Evolutionary conservation across 2,888 invertebrate species (phyloP).

Genomic region (Ochlodes sylvanus): DNA sequence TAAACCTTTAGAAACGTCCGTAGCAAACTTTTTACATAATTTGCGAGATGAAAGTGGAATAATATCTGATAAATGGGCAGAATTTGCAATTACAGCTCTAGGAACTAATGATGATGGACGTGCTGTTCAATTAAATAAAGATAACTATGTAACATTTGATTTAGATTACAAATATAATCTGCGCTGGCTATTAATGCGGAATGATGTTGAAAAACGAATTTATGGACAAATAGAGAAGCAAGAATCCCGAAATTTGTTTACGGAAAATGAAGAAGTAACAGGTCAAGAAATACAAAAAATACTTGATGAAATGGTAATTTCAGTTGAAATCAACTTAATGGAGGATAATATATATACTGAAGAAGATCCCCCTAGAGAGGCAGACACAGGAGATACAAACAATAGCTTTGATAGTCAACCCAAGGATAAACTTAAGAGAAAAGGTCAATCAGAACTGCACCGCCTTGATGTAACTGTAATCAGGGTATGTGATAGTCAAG

Average conservation of each 20-base stretch:
- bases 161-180: conserved; percentile 85
- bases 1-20: conserved; percentile 70
- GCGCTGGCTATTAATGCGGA: conserved; percentile 81
- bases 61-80: conserved; percentile 79
- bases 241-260: not conserved
- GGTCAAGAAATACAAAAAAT: conserved; percentile 66
- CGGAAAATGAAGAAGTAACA: conserved; percentile 36
- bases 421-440: conserved; percentile 70
- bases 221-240: conserved; percentile 13
- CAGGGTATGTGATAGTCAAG: conserved; percentile 65
- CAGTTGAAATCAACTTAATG: conserved; percentile 86
- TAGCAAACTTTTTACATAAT: conserved; percentile 70
- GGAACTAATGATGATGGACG: conserved; percentile 56
- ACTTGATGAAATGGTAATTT: conserved; percentile 82
- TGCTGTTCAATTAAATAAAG: conserved; percentile 51
- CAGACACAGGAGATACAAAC: conserved; percentile 31
- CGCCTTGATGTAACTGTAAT: conserved; percentile 88
- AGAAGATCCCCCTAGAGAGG: conserved; percentile 63
- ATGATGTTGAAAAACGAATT: conserved; percentile 46
- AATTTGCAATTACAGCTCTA: conserved; percentile 83
- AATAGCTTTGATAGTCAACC: conserved; percentile 43
- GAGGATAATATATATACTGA: conserved; percentile 78
- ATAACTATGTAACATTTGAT: conserved; percentile 79
- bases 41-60: conserved; percentile 64
- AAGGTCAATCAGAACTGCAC: conserved; percentile 77